Evolutionary conservation across 23 tunicate genomes (phyloP), one percentile per base, ranked within the genome.

Genomic region (Ciona savignyi): DNA sequence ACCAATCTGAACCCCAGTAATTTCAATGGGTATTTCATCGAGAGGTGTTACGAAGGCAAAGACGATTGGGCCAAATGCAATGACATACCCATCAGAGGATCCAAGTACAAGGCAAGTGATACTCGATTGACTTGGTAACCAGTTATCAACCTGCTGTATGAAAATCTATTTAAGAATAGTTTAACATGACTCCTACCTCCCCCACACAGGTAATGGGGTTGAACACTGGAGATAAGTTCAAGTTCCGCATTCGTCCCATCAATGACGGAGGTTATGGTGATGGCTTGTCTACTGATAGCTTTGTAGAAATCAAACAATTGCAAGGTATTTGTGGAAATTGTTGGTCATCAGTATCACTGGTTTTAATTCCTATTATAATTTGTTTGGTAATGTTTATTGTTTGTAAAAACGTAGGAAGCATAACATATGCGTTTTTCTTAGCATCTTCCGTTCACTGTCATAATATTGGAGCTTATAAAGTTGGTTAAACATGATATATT

Each of bases 181-280:
- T 4, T n/a, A 63, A 63, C 22, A 63, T 22, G 15, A 22, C 4
- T 68, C 27, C 27, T 19, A 26, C 6, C 32, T 75, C 33, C 0
- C 32, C 21, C 51, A 27, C 60, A 0, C 73, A 91, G 97, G 73
- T 93, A 24, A 76, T 84, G 32, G 79, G 86, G 32, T 66, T 86
- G 29, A 77, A 63, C 11, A 33, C 81, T 2, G 98, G 98, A 3
- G 93, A 86, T 27, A 74, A 70, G 60, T 86, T 65, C 33, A 77
- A 67, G 0, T 93, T 93, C 74, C 88, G 98, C 3, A 74, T 93
- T 25, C 76, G 88, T 9, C 78, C 86, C 1, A 28, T 72, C 30
- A 91, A 91, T 69, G 86, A 91, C 30, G 97, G 97, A 24, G 97
- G 97, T 31, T 85, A 72, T 35, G 91, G 97, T 1, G 28, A 62